Percentiles rank a stretch among this genome's conserved stretches.
Conservation (phyloP, 2,888 invertebrate genomes). For the Lycaena phlaeas region DNA sequence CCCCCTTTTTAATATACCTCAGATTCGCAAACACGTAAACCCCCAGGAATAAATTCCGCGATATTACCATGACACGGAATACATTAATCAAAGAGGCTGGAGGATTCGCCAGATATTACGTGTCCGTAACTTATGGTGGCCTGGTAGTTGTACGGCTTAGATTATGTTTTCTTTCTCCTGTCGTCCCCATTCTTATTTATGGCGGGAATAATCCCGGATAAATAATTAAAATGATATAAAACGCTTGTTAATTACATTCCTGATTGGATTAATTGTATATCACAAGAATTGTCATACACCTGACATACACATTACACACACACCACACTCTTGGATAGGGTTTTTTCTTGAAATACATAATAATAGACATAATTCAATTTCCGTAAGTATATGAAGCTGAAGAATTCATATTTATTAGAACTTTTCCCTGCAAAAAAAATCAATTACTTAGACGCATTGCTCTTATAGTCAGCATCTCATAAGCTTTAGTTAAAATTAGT, state of each 20-base stretch:
- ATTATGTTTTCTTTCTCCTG: constrained; percentile 25
- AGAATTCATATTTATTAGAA: too few relatives aligned
- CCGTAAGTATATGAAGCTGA: not conserved
- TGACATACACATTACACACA: not conserved
- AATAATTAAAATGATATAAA: constrained; percentile 9
- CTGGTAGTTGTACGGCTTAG: constrained; percentile 37
- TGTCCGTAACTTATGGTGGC: constrained; percentile 50
- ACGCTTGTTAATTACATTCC: too few relatives aligned
- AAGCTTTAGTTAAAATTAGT: too few relatives aligned
- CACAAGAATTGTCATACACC: not conserved
- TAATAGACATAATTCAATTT: not conserved
- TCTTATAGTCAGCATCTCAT: too few relatives aligned
- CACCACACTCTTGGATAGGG: not conserved
- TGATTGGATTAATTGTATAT: not conserved
- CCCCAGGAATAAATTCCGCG: constrained; percentile 44
- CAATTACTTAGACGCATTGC: too few relatives aligned
- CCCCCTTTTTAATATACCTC: constrained; percentile 65
- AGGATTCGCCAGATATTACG: constrained; percentile 54
- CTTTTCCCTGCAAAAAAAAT: too few relatives aligned
- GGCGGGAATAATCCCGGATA: constrained; percentile 15
- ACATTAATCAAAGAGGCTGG: constrained; percentile 62
- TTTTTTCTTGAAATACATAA: not conserved
- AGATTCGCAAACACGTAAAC: constrained; percentile 59
- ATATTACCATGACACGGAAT: constrained; percentile 64
- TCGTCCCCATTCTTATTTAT: constrained; percentile 26